Conservation (phyloP, 2,797 vertebrate genomes). For the Esox lucius region DNA sequence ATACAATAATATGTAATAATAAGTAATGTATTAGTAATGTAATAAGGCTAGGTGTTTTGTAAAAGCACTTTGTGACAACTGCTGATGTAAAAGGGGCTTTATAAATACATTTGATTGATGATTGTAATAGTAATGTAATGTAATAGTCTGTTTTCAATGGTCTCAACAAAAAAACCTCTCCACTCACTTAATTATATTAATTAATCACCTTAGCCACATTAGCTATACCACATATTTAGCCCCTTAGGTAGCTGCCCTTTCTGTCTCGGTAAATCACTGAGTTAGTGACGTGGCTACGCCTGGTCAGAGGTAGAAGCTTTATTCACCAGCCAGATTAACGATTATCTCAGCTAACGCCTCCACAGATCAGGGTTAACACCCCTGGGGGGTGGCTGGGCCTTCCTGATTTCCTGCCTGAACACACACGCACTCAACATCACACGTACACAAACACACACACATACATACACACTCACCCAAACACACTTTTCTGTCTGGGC, state of each 20-base stretch:
- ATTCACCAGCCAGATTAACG: slow-evolving; percentile 44
- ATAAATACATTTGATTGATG: no score
- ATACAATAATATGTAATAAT: no score
- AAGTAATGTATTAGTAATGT: no score
- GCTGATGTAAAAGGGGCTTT: no score
- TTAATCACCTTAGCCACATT: not conserved
- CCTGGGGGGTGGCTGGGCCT: slow-evolving; percentile 23
- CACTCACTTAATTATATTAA: not conserved
- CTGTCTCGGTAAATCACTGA: no score
- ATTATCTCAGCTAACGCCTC: slow-evolving; percentile 29
- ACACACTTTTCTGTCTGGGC: not conserved
- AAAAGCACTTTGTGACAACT: no score
- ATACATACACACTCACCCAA: not conserved
- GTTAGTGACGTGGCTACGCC: no score
- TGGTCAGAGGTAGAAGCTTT: not conserved
- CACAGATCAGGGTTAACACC: slow-evolving; percentile 52
- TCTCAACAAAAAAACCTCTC: not conserved
- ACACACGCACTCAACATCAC: not conserved
- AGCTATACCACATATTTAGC: not conserved
- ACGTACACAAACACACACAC: not conserved
- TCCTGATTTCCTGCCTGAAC: slow-evolving; percentile 33
- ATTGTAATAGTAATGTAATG: no score
- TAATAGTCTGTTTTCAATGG: not conserved
- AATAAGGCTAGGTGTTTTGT: no score
- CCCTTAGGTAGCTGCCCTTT: no score